These are phyloP conservation scores for Clupea harengus DNA, from an alignment of 2,113 vertebrate species.

Conservation along the genomic window DNA sequence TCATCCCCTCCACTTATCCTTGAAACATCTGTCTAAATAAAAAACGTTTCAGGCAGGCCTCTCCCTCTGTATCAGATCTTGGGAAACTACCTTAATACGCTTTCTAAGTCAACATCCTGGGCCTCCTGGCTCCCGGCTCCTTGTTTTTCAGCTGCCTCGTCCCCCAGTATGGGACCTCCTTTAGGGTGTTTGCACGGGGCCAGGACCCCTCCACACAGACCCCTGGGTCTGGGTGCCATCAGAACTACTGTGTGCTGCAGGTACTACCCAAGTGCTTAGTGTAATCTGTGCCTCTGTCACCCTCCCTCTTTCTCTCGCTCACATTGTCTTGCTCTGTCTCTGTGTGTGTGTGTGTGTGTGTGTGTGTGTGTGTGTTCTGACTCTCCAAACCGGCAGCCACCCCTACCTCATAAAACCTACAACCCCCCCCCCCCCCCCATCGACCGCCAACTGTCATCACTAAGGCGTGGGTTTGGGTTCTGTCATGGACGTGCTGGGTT, in stretches of 20 bases:
- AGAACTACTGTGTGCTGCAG: not conserved
- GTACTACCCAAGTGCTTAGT: not conserved
- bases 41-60: not conserved
- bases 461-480: not conserved
- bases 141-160: not conserved
- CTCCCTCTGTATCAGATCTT: conserved; percentile 6
- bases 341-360: not conserved
- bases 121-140: not conserved
- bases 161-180: not conserved
- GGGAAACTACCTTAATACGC: not conserved
- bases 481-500: too few species aligned
- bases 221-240: not conserved
- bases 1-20: not conserved
- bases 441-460: not conserved
- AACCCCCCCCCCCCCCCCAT: too few species aligned
- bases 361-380: not conserved
- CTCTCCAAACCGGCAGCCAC: not conserved
- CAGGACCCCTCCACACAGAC: not conserved
- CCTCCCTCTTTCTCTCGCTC: not conserved
- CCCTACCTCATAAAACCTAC: not conserved
- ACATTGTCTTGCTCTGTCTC: not conserved
- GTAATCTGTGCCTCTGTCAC: conserved; percentile 8
- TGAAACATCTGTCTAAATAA: conserved; percentile 52
- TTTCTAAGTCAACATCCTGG: conserved; percentile 9
- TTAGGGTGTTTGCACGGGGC: not conserved